phyloP scores from a whole-genome alignment of 2,113 vertebrate genomes.

The Mormyrus iriodes region DNA sequence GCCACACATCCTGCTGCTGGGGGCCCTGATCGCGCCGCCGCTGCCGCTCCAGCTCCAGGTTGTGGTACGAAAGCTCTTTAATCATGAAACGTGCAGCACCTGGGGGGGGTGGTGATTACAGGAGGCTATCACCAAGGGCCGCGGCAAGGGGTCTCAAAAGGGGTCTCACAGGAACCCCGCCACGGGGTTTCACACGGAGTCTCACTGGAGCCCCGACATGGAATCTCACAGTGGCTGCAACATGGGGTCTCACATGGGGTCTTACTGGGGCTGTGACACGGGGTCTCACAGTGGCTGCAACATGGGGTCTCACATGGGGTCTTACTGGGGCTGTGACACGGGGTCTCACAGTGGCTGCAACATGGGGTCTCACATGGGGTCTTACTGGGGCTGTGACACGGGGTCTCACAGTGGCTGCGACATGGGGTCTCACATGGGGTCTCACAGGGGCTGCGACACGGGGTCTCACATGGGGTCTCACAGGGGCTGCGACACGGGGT shows the following conservation, averaged over 20 bases:
- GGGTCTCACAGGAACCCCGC: too few relatives aligned
- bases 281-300: too few relatives aligned
- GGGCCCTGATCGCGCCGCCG: slow-evolving; percentile 84
- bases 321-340: neutral
- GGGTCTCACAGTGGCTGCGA: neutral
- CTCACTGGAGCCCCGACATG: neutral
- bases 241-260: neutral
- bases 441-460: too few relatives aligned
- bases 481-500: neutral
- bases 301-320: neutral
- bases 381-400: too few relatives aligned
- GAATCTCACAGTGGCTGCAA: neutral
- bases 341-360: neutral
- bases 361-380: neutral
- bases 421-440: neutral
- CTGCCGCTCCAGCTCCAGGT: slow-evolving; percentile 91
- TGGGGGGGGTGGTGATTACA: slow-evolving; percentile 53
- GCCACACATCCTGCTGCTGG: slow-evolving; percentile 88
- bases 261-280: neutral
- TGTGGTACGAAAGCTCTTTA: slow-evolving; percentile 95
- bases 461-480: neutral
- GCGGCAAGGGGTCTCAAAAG: neutral
- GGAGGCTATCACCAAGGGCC: slow-evolving; percentile 59
- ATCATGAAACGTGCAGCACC: slow-evolving; percentile 94
- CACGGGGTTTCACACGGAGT: neutral